A percentile compares a stretch with the other conserved stretches of the same genome.
phyloP scores from a whole-genome alignment of 2,113 vertebrate genomes.

The Gymnarchus niloticus region DNA sequence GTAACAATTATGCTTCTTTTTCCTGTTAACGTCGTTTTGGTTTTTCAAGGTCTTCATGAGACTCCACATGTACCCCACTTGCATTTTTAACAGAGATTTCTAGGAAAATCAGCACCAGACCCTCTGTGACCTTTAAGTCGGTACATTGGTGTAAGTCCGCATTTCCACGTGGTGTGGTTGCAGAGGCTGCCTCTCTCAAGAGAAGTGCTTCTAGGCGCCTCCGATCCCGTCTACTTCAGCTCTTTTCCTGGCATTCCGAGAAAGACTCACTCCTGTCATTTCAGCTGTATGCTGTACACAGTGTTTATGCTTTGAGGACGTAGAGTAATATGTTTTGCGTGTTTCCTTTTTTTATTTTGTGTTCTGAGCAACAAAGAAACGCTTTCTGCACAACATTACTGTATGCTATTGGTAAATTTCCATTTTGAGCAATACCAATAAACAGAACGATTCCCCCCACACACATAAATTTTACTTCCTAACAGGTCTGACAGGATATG shows the following conservation, averaged over 20 bases:
- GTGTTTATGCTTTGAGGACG: neutral
- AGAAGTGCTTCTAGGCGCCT: neutral
- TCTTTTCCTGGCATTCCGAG: neutral
- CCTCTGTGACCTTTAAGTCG: neutral
- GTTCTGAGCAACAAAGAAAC: slow-evolving; percentile 7
- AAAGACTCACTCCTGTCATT: neutral
- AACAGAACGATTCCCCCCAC: neutral
- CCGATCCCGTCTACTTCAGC: neutral
- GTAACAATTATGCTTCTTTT: neutral
- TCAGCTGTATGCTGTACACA: no score
- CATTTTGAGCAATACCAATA: slow-evolving; percentile 2
- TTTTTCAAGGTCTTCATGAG: neutral
- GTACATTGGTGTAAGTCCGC: neutral
- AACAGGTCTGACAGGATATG: neutral
- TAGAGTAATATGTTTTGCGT: neutral
- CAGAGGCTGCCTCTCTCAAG: neutral
- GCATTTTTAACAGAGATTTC: neutral
- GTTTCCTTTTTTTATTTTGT: neutral
- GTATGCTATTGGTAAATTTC: neutral
- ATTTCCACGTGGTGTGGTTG: neutral
- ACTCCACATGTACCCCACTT: neutral
- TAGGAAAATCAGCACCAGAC: neutral
- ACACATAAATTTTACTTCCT: slow-evolving; percentile 7
- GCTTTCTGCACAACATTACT: slow-evolving; percentile 8
- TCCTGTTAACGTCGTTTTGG: neutral